phyloP scores from a whole-genome alignment of 2,888 invertebrate genomes.

The Drosophila trichaetosa region DNA sequence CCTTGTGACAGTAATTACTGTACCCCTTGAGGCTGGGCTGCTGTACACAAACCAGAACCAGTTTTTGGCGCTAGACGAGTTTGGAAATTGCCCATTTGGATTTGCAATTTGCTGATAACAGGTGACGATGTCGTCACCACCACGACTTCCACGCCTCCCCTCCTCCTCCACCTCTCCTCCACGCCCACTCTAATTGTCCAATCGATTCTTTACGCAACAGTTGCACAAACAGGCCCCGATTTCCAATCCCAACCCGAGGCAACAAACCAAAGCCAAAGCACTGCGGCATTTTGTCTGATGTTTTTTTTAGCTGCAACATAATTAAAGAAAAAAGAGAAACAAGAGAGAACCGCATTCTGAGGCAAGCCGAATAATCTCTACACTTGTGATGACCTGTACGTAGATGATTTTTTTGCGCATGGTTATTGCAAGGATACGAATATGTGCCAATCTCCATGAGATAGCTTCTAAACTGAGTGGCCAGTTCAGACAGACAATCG shows the following conservation, averaged over 20 bases:
- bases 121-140: constrained; percentile 40
- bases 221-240: constrained; percentile 8
- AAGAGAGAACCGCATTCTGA: constrained; percentile 4
- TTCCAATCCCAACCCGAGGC: constrained; percentile 4
- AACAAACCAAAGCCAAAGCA: constrained; percentile 11
- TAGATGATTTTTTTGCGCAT: background rate
- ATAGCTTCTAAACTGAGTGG: too few species aligned
- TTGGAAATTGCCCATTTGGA: constrained; percentile 42
- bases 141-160: background rate
- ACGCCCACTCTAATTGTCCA: constrained; percentile 30
- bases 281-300: constrained; percentile 58
- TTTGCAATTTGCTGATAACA: constrained; percentile 42
- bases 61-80: constrained; percentile 28
- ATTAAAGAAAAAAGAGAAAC: constrained; percentile 52
- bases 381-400: background rate
- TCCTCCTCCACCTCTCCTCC: background rate
- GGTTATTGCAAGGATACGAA: background rate
- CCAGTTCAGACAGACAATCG: background rate
- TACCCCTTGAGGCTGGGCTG: background rate
- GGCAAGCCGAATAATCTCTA: background rate
- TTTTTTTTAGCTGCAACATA: constrained; percentile 35
- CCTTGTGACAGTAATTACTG: constrained; percentile 21
- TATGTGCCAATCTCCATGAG: background rate
- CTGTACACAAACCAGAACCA: constrained; percentile 6
- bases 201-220: constrained; percentile 59